A percentile compares a stretch with the other conserved stretches of the same genome.
These are phyloP conservation scores for Aplocera efformata DNA, from an alignment of 2,888 invertebrate species.

Conservation along the genomic window DNA sequence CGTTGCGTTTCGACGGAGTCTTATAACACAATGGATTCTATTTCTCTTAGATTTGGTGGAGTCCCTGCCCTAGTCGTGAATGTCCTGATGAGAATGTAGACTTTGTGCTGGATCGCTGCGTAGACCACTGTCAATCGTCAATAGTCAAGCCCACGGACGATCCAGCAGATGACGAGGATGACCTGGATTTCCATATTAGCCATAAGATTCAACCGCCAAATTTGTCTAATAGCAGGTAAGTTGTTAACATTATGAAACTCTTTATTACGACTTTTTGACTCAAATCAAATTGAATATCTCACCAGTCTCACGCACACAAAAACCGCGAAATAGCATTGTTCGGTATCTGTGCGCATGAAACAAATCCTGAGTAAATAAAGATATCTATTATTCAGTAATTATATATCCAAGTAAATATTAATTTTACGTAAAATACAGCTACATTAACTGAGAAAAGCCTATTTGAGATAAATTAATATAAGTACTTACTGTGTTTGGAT, in stretches of 20 bases:
- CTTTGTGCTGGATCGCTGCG: constrained; percentile 85
- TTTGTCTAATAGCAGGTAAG: constrained; percentile 60
- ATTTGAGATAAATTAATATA: no score
- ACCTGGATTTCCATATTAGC: constrained; percentile 78
- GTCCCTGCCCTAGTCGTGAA: constrained; percentile 89
- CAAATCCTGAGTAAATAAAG: constrained; percentile 32
- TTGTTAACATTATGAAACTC: neutral
- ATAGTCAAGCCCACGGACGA: constrained; percentile 61
- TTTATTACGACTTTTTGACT: no score
- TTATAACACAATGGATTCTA: neutral
- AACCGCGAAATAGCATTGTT: constrained; percentile 5
- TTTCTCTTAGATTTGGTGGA: constrained; percentile 86
- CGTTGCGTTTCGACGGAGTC: neutral
- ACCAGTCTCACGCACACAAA: no score
- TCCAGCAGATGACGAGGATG: constrained; percentile 69
- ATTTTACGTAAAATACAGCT: constrained; percentile 26
- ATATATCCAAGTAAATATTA: constrained; percentile 32
- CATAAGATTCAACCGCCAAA: constrained; percentile 68
- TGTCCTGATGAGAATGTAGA: constrained; percentile 87
- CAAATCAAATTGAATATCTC: no score
- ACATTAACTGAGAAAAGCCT: neutral
- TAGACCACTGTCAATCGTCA: constrained; percentile 85
- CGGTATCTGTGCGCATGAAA: constrained; percentile 6
- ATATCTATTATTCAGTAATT: constrained; percentile 34
- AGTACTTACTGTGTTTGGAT: no score